Evolutionary conservation across 2,113 vertebrate genomes (phyloP).

Genomic region (Sinocyclocheilus maitianheensis): DNA sequence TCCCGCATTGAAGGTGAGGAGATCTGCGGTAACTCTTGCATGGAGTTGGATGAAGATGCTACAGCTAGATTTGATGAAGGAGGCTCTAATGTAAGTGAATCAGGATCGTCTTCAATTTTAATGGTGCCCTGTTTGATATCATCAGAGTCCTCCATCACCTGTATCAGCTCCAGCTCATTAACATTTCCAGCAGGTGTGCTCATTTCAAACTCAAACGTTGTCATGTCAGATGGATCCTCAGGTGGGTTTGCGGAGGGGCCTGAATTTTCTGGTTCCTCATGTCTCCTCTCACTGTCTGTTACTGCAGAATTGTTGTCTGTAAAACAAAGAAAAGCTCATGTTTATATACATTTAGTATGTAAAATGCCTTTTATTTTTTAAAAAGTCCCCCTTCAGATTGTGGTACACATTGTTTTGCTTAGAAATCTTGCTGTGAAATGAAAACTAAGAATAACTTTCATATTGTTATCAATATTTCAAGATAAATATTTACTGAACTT

Average conservation of each 20-base stretch:
- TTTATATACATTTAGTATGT: not conserved
- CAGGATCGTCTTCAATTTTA: slow-evolving; percentile 59
- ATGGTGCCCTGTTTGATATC: slow-evolving; percentile 57
- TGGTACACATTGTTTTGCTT: too few species aligned
- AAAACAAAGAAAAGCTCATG: not conserved
- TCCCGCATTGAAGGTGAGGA: slow-evolving; percentile 26
- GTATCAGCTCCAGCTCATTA: slow-evolving; percentile 61
- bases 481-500: too few species aligned
- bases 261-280: slow-evolving; percentile 29
- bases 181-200: slow-evolving; percentile 54
- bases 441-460: too few species aligned
- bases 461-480: too few species aligned
- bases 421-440: too few species aligned
- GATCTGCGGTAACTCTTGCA: slow-evolving; percentile 3
- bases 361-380: not conserved
- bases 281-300: slow-evolving; percentile 37
- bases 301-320: slow-evolving; percentile 52
- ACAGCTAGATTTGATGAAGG: slow-evolving; percentile 2
- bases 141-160: slow-evolving; percentile 56
- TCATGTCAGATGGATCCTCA: slow-evolving; percentile 43
- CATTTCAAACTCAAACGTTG: slow-evolving; percentile 63
- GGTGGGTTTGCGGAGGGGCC: not conserved
- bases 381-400: not conserved
- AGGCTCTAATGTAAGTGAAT: slow-evolving; percentile 41
- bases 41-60: not conserved